Conservation (phyloP, 2,113 vertebrate genomes). For the Pycnonotus jocosus region DNA sequence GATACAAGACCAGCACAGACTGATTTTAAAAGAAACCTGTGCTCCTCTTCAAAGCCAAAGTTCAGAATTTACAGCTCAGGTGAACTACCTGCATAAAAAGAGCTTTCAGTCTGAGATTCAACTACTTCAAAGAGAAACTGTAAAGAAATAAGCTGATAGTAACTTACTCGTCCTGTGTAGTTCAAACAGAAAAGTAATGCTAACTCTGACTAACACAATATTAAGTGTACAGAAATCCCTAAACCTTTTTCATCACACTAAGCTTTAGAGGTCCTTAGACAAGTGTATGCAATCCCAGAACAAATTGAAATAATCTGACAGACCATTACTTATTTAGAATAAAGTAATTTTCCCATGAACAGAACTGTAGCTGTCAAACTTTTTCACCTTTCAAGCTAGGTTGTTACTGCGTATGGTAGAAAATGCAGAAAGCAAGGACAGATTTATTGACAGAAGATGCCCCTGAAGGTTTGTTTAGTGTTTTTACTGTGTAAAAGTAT, state of each 20-base stretch:
- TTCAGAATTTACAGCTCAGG: background rate
- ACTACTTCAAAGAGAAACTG: background rate
- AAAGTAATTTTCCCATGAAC: background rate
- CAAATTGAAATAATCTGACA: background rate
- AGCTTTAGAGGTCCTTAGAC: background rate
- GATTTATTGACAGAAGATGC: background rate
- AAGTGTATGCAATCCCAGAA: background rate
- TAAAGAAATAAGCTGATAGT: background rate
- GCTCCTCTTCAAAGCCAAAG: background rate
- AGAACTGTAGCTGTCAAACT: background rate
- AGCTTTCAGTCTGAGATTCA: background rate
- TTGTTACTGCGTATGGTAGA: background rate
- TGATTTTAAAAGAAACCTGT: background rate
- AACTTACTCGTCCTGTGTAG: background rate
- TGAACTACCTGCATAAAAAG: background rate
- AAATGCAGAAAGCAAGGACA: background rate
- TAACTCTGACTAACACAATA: background rate
- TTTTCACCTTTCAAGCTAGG: background rate
- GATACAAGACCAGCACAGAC: background rate
- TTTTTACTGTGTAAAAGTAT: background rate
- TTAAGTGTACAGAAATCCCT: background rate
- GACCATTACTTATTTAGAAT: background rate
- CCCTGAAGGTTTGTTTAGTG: background rate
- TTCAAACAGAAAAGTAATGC: background rate
- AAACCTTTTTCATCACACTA: background rate